Evolutionary conservation across 2,888 invertebrate species (phyloP), one percentile per base, ranked within the genome.

Genomic region (Icerya purchasi): DNA sequence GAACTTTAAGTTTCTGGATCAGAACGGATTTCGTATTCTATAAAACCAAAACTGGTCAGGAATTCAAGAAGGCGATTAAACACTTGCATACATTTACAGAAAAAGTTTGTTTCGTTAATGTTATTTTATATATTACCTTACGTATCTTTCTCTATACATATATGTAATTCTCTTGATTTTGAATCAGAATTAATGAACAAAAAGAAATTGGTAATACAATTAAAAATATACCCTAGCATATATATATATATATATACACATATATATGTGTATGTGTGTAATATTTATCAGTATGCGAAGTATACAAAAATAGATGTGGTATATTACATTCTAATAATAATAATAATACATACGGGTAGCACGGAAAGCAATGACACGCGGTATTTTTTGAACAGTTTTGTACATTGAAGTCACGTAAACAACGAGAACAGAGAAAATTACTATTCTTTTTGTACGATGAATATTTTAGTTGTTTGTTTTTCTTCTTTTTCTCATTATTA

Each of bases 61-160:
- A 63, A 53, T 63, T 59, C 24, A 50, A 56, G 3, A 63, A 57
- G 50, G 57, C 59, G 14, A 54, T 64, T 3, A 62, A 63, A 49
- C 49, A 58, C 20, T 53, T 64, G 21, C 64, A 64, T 24, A 57
- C 24, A 2, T 64, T 64, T 52, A 64, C 64, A 3, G 64, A 64
- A 62, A 63, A 62, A 3, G 64, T 63, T 23, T 62, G 60, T 54
- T 10, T n/a, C 21, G 18, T 5, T 3, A 5, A 14, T 20, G n/a
- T 3, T 3, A 22, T 20, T 53, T 18, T 2, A 53, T 53, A 20
- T 53, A 20, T 3, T 3, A 22, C 18, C 21, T 18, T 2, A 53
- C 21, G n/a, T 53, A 20, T 53, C 2, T 53, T 20, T 10, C 25
- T 54, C 14, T 36, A 36, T 36, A 36, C 5, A 36, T 36, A 36